Evolutionary conservation across 1,140 invertebrate species (phyloP), one percentile per base, ranked within the genome.

Genomic region (Ooceraea biroi): DNA sequence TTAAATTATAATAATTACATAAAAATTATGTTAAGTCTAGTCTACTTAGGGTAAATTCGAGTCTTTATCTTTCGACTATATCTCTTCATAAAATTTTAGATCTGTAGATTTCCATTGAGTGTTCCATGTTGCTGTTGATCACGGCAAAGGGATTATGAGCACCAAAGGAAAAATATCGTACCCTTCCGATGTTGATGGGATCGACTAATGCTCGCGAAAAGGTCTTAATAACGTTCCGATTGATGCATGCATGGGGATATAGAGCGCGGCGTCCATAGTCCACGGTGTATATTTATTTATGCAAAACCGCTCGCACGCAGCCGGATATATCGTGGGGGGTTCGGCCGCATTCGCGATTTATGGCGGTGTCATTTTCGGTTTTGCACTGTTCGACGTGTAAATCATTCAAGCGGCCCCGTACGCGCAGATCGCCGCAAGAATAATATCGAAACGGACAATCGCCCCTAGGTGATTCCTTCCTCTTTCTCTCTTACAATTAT

Each of bases 241-340:
- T 46, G 52, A 84, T 58, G 27, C 17, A 10, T 41, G 11, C 12
- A 57, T n/a, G 48, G n/a, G 48, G 46, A 83, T 77, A 22, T 61
- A 25, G 3, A 69, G 66, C 57, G 55, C 30, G 46, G 52, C 69
- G 44, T 5, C 41, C 36, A 50, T 78, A 60, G 83, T 86, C 55
- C 50, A 19, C 71, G 74, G 83, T 89, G 85, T 84, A 90, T 90
- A 90, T 90, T 90, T 90, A 90, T 90, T 90, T 89, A 90, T 90
- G 89, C 85, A 88, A 90, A 90, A 89, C 87, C 85, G 77, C 76
- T 61, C 30, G 50, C 22, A 30, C 60, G 48, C 57, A 48, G 74
- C 73, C 83, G 73, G 84, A 90, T 87, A 68, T 89, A 85, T 82
- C 69, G 66, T 19, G 30, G 22, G 65, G 65, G 73, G 36, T 69